Conservation (phyloP, 2,113 vertebrate genomes). For the Haplotaxodon microlepis region DNA sequence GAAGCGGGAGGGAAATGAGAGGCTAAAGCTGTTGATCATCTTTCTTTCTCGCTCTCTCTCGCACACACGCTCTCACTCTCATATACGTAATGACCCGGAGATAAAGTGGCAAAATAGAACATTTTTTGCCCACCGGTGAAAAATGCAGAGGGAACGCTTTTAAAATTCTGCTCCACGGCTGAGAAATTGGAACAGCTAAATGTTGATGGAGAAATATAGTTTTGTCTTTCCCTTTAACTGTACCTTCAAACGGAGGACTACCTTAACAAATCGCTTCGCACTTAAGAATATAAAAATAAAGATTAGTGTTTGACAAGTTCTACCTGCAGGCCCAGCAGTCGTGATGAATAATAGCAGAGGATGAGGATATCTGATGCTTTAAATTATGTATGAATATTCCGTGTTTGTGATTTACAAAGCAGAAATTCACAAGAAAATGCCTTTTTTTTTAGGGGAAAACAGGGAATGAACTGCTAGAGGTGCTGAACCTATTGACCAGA, state of each 20-base stretch:
- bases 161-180: slow-evolving; percentile 65
- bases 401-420: slow-evolving; percentile 40
- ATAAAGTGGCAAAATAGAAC: slow-evolving; percentile 77
- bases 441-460: slow-evolving; percentile 16
- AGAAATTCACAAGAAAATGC: slow-evolving; percentile 11
- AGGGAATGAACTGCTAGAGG: background rate
- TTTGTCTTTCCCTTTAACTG: background rate
- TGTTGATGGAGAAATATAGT: slow-evolving; percentile 70
- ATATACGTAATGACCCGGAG: slow-evolving; percentile 80
- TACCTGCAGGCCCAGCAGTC: slow-evolving; percentile 25
- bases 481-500: slow-evolving; percentile 23
- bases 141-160: slow-evolving; percentile 69
- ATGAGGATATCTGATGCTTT: slow-evolving; percentile 14
- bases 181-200: slow-evolving; percentile 77
- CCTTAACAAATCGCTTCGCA: slow-evolving; percentile 47
- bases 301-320: background rate
- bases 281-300: slow-evolving; percentile 38
- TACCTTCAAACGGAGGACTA: slow-evolving; percentile 1
- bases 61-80: slow-evolving; percentile 45
- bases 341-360: slow-evolving; percentile 25
- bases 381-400: slow-evolving; percentile 38
- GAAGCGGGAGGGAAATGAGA: slow-evolving; percentile 55
- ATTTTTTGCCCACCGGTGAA: slow-evolving; percentile 67
- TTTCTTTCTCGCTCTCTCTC: slow-evolving; percentile 25
- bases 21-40: slow-evolving; percentile 73